Conservation (phyloP, 2,888 invertebrate genomes). For the Tethea ocularis region DNA sequence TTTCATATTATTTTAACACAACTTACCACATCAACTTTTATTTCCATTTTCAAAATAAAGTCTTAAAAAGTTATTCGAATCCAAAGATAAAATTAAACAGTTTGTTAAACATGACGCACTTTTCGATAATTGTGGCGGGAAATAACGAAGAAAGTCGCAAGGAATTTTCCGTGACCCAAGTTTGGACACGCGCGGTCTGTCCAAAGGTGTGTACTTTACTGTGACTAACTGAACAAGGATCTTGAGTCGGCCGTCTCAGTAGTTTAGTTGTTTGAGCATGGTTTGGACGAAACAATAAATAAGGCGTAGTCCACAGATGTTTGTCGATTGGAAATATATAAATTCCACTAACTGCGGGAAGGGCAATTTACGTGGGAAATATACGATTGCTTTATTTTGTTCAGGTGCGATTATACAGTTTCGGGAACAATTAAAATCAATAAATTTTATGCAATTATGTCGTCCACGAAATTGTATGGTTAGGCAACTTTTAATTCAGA, state of each 20-base stretch:
- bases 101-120: slow-evolving; percentile 16
- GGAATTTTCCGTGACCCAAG: slow-evolving; percentile 38
- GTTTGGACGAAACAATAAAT: slow-evolving; percentile 5
- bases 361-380: slow-evolving; percentile 23
- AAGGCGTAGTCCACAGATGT: slow-evolving; percentile 6
- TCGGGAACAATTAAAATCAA: not conserved
- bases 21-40: slow-evolving; percentile 76
- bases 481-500: no score
- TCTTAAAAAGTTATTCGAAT: slow-evolving; percentile 11
- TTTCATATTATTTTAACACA: not conserved
- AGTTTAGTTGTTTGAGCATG: slow-evolving; percentile 18
- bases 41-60: slow-evolving; percentile 57
- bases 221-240: slow-evolving; percentile 20
- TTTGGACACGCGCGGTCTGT: slow-evolving; percentile 44
- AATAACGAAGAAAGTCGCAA: slow-evolving; percentile 21
- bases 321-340: slow-evolving; percentile 27
- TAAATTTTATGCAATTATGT: no score
- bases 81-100: slow-evolving; percentile 13
- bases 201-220: slow-evolving; percentile 50
- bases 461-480: no score
- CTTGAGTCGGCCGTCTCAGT: slow-evolving; percentile 21
- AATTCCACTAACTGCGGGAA: slow-evolving; percentile 24
- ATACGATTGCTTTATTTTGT: slow-evolving; percentile 9
- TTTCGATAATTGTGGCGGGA: slow-evolving; percentile 27
- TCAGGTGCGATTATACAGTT: not conserved